These are phyloP conservation scores for Saturnia pavonia DNA, from an alignment of 2,888 invertebrate genomes.

Conservation along the genomic window DNA sequence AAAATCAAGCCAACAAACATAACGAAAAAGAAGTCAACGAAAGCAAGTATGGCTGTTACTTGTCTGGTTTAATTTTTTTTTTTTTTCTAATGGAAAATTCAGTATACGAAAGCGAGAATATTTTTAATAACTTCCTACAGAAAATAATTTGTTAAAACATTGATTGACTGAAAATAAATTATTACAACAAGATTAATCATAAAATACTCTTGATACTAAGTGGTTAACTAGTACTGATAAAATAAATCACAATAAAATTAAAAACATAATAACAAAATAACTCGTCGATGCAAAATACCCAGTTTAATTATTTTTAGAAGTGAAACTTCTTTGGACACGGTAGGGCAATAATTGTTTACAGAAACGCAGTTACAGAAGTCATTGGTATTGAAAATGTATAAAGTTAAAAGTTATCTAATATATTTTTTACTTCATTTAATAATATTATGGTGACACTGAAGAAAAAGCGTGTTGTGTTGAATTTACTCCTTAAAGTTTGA, in stretches of 20 bases:
- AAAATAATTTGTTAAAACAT: neutral
- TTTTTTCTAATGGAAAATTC: no score
- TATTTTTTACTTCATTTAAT: neutral
- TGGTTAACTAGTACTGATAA: neutral
- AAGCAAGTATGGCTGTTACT: neutral
- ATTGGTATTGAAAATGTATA: neutral
- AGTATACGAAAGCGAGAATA: no score
- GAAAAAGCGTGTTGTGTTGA: no score
- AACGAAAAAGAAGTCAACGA: no score
- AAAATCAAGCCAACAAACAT: no score
- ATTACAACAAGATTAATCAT: neutral
- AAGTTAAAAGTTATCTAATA: neutral
- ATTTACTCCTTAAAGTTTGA: no score
- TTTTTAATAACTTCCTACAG: neutral
- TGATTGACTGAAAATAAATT: neutral
- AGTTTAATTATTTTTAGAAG: neutral
- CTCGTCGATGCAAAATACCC: no score
- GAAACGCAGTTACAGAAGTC: neutral
- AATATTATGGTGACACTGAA: no score
- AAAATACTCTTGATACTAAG: neutral
- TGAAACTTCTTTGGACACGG: neutral
- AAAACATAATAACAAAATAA: no score
- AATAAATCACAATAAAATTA: neutral
- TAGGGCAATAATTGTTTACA: no score
- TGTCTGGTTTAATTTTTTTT: neutral